Percentiles rank a stretch among this genome's conserved stretches.
Evolutionary conservation across 2,797 vertebrate species (phyloP).

Genomic region (Mastacembelus armatus): DNA sequence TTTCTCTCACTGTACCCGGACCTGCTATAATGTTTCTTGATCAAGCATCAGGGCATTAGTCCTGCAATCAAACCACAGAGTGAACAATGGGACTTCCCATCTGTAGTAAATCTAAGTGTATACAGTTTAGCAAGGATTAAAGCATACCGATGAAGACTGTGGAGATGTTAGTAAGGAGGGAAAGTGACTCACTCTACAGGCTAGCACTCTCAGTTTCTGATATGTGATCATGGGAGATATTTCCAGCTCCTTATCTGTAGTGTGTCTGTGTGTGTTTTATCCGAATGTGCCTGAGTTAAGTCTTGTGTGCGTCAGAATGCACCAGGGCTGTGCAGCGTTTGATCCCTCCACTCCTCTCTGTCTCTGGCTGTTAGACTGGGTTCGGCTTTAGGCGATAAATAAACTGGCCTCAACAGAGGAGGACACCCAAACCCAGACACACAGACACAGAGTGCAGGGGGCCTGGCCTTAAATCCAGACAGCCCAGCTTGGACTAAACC

Average conservation of each 20-base stretch:
- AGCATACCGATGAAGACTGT: not conserved
- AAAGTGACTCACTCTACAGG: constrained; percentile 21
- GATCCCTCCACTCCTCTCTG: constrained; percentile 41
- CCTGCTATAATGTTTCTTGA: not conserved
- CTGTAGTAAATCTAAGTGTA: not conserved
- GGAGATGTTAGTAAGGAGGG: constrained; percentile 16
- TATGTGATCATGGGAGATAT: constrained; percentile 64
- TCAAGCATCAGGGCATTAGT: not conserved
- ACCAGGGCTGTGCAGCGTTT: constrained; percentile 21
- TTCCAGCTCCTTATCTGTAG: constrained; percentile 67
- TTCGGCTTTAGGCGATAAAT: constrained; percentile 74
- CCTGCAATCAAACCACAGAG: not conserved
- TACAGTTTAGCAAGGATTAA: not conserved
- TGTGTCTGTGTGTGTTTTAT: constrained; percentile 35
- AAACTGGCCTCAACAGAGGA: constrained; percentile 64
- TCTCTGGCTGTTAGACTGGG: constrained; percentile 55
- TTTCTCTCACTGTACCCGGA: not conserved
- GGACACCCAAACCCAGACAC: constrained; percentile 68
- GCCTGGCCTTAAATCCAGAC: constrained; percentile 62
- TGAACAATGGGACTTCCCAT: not conserved
- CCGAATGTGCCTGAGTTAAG: constrained; percentile 47
- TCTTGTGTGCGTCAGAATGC: constrained; percentile 59
- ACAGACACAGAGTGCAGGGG: constrained; percentile 50
- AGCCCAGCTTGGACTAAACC: constrained; percentile 45
- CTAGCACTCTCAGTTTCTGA: constrained; percentile 42